These are phyloP conservation scores for Macaria liturata DNA, from an alignment of 2,888 invertebrate genomes.

Conservation along the genomic window DNA sequence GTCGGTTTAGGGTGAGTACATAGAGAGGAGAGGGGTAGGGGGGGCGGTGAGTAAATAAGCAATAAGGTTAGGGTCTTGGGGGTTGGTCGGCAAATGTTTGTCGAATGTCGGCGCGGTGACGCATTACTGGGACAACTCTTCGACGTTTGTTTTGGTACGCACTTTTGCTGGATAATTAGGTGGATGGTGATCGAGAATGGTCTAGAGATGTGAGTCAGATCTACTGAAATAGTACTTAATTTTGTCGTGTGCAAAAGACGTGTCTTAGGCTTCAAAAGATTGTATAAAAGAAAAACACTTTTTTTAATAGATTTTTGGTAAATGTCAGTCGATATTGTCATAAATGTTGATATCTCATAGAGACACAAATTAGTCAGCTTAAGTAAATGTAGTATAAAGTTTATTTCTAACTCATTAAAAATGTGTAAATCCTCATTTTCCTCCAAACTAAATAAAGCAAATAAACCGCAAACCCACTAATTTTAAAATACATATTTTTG, in stretches of 20 bases:
- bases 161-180: constrained; percentile 38
- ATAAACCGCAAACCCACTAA: constrained; percentile 17
- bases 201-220: no score
- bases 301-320: no score
- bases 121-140: constrained; percentile 42
- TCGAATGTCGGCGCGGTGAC: constrained; percentile 45
- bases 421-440: constrained; percentile 15
- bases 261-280: no score
- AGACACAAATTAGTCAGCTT: no score
- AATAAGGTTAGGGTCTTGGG: constrained; percentile 48
- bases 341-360: no score
- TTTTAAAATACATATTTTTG: constrained; percentile 12
- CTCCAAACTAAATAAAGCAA: constrained; percentile 12
- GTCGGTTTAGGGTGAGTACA: constrained; percentile 28
- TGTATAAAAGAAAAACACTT: no score
- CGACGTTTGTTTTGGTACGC: constrained; percentile 34
- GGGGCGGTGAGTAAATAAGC: constrained; percentile 49
- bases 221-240: no score
- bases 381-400: no score
- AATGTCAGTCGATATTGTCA: no score
- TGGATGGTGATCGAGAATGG: no score
- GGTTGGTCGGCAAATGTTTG: constrained; percentile 55
- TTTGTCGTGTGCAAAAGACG: no score
- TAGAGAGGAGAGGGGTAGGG: constrained; percentile 44
- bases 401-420: constrained; percentile 3